A percentile compares a stretch with the other conserved stretches of the same genome.
These are phyloP conservation scores for Psittacula echo DNA, from an alignment of 2,797 vertebrate species.

Conservation along the genomic window DNA sequence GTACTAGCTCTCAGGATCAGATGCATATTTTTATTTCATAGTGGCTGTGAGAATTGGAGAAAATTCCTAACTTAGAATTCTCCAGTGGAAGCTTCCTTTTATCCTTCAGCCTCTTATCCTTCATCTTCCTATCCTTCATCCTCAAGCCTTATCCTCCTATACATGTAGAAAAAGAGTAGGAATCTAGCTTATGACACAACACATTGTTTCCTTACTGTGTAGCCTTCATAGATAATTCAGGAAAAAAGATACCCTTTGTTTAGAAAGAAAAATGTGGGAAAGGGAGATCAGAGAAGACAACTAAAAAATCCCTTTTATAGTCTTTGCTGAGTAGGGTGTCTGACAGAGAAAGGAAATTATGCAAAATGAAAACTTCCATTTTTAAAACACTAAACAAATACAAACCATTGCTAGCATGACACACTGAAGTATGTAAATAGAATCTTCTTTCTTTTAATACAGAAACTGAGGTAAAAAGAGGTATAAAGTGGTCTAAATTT, in stretches of 20 bases:
- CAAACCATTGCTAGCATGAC: neutral
- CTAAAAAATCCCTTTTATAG: rapidly evolving
- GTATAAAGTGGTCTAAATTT: neutral
- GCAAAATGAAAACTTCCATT: neutral
- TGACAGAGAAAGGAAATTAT: neutral
- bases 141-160: neutral
- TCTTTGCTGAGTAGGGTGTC: neutral
- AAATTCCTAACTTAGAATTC: neutral
- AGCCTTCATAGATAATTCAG: neutral
- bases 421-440: neutral
- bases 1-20: neutral
- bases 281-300: neutral
- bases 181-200: neutral
- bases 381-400: neutral
- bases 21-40: neutral
- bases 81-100: neutral
- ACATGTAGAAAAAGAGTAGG: neutral
- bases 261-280: neutral
- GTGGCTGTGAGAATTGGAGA: neutral
- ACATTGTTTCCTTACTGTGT: neutral
- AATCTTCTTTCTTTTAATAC: neutral
- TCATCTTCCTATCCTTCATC: neutral
- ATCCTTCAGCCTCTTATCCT: neutral
- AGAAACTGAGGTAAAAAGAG: neutral
- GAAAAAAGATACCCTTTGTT: neutral